These are phyloP conservation scores for Phalera bucephala DNA, from an alignment of 2,888 invertebrate genomes.

Conservation along the genomic window DNA sequence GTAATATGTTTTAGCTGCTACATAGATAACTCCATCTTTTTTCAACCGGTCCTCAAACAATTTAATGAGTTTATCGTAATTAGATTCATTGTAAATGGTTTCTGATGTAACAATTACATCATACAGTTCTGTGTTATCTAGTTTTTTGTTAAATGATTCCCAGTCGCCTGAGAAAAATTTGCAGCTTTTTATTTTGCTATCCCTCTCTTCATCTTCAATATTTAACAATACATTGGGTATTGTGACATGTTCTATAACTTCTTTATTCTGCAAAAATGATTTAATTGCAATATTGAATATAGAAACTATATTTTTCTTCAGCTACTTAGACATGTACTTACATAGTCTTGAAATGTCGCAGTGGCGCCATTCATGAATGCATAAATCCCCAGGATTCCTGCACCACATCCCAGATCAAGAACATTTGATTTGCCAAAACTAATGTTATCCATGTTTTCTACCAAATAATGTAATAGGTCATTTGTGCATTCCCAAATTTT, in stretches of 20 bases:
- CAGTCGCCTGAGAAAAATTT: constrained; percentile 90
- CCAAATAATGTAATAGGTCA: constrained; percentile 89
- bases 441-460: constrained; percentile 41
- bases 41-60: constrained; percentile 86
- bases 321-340: constrained; percentile 70
- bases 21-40: constrained; percentile 83
- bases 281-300: too few relatives aligned
- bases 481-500: constrained; percentile 98
- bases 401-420: constrained; percentile 96
- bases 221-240: constrained; percentile 91
- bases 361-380: constrained; percentile 85
- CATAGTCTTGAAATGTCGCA: constrained; percentile 97
- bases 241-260: constrained; percentile 91
- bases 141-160: constrained; percentile 80
- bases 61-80: constrained; percentile 89
- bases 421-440: constrained; percentile 81
- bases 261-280: constrained; percentile 91
- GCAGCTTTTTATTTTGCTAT: constrained; percentile 57
- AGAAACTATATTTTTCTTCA: too few relatives aligned
- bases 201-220: constrained; percentile 64
- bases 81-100: constrained; percentile 94
- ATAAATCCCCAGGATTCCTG: constrained; percentile 93
- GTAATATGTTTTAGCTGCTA: constrained; percentile 96
- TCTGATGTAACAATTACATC: constrained; percentile 95
- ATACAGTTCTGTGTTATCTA: constrained; percentile 80